A percentile compares a stretch with the other conserved stretches of the same genome.
Evolutionary conservation across 2,113 vertebrate genomes (phyloP).

Genomic region (Apodemus speciosus): DNA sequence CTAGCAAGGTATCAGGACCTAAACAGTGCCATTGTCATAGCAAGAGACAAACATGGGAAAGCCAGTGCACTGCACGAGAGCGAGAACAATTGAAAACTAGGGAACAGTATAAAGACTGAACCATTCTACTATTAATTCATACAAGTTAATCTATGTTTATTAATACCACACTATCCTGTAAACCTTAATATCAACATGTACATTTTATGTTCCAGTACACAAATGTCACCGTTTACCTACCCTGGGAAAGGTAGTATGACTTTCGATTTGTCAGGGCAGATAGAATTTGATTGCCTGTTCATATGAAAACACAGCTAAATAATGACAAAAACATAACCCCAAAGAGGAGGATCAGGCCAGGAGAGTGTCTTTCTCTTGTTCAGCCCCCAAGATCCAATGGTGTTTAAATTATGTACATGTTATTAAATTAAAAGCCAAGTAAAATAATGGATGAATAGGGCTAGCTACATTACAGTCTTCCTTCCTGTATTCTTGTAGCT

Average conservation of each 20-base stretch:
- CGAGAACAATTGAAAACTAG: neutral
- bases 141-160: neutral
- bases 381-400: neutral
- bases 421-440: neutral
- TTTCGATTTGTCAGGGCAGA: neutral
- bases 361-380: neutral
- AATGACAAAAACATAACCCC: neutral
- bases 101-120: no score
- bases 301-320: neutral
- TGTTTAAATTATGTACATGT: neutral
- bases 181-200: neutral
- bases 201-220: neutral
- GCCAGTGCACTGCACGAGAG: no score
- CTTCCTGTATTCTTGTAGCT: neutral
- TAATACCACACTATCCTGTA: neutral
- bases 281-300: neutral
- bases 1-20: neutral
- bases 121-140: neutral
- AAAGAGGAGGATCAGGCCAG: no score
- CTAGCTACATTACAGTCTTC: no score
- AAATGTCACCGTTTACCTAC: neutral
- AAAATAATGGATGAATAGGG: no score
- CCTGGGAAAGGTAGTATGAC: neutral
- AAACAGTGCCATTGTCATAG: neutral
- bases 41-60: neutral